A percentile compares a stretch with the other conserved stretches of the same genome.
Evolutionary conservation across 2,113 vertebrate species (phyloP).

Genomic region (Loxodonta africana): DNA sequence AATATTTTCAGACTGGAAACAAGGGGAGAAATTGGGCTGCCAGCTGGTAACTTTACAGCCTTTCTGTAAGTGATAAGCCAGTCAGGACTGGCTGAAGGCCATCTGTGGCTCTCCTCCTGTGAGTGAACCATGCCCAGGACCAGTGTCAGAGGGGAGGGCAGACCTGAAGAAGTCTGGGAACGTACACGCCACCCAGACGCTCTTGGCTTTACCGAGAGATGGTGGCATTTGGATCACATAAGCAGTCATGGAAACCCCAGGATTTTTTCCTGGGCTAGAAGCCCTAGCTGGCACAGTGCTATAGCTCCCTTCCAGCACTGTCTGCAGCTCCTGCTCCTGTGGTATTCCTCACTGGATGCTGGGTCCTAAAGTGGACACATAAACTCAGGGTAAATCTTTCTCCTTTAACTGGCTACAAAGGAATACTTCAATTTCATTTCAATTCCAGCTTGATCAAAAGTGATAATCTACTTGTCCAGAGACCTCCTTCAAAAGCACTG

Average conservation of each 20-base stretch:
- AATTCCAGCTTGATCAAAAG: background rate
- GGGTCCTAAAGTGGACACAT: background rate
- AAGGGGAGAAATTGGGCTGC: background rate
- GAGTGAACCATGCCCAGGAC: background rate
- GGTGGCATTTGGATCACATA: background rate
- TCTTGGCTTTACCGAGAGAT: background rate
- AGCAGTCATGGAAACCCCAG: no score
- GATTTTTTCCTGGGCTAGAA: background rate
- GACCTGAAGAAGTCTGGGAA: background rate
- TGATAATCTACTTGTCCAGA: background rate
- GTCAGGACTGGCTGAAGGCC: background rate
- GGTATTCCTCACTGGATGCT: rapidly evolving
- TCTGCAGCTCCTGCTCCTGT: background rate
- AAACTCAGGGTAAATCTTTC: background rate
- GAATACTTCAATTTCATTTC: background rate
- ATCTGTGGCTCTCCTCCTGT: rapidly evolving
- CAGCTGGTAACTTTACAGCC: background rate
- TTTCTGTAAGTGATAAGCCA: background rate
- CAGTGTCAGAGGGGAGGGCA: background rate
- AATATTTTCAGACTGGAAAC: slow-evolving; percentile 33
- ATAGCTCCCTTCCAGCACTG: background rate
- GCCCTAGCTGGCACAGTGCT: rapidly evolving
- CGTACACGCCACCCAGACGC: rapidly evolving
- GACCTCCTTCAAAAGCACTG: background rate
- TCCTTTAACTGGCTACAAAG: background rate